Conservation (phyloP, 2,888 invertebrate species). For the Empis livida region DNA sequence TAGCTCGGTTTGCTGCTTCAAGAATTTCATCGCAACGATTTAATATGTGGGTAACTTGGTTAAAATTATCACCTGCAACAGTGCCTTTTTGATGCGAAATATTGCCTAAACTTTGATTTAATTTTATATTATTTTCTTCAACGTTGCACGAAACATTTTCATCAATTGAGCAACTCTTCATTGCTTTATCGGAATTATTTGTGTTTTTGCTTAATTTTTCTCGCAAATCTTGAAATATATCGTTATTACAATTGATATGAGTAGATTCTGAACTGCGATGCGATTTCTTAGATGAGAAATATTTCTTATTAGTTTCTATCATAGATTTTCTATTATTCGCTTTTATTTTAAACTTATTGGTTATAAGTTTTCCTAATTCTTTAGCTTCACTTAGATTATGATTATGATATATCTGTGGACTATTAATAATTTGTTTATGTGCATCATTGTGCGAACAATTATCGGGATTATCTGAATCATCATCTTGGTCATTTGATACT, state of each 20-base stretch:
- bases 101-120: too few relatives aligned
- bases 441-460: too few relatives aligned
- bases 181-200: neutral
- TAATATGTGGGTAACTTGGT: conserved; percentile 8
- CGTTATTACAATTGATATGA: too few relatives aligned
- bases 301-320: neutral
- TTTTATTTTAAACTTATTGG: conserved; percentile 6
- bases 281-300: conserved; percentile 1
- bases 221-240: too few relatives aligned
- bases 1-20: conserved; percentile 24
- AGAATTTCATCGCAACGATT: conserved; percentile 23
- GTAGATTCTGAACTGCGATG: neutral
- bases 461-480: neutral
- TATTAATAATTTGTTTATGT: too few relatives aligned
- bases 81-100: too few relatives aligned
- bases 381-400: conserved; percentile 12
- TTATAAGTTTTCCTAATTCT: conserved; percentile 16
- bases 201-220: neutral
- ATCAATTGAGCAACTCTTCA: neutral
- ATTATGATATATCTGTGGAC: neutral
- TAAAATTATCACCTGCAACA: too few relatives aligned
- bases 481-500: too few relatives aligned
- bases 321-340: conserved; percentile 8
- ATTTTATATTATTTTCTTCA: conserved; percentile 2
- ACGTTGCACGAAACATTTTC: neutral